These are phyloP conservation scores for Leptoteleia sp. DNA, from an alignment of 1,140 invertebrate genomes.

Conservation along the genomic window DNA sequence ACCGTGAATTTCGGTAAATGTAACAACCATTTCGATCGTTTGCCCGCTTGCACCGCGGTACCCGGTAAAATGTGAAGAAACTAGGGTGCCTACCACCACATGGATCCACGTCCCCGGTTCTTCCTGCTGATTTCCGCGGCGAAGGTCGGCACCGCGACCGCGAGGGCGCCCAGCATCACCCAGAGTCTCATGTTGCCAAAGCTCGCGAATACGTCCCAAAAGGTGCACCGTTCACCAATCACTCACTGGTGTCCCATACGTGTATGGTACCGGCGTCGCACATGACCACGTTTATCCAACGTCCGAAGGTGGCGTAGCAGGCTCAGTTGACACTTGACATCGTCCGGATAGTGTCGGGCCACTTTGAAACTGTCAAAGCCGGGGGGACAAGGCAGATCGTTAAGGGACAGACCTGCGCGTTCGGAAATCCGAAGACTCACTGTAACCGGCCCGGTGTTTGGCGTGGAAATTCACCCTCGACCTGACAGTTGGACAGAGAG, in stretches of 20 bases:
- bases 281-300: conserved; percentile 27
- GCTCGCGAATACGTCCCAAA: conserved; percentile 13
- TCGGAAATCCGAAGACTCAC: conserved; percentile 57
- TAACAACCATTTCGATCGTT: not conserved
- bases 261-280: conserved; percentile 32
- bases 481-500: conserved; percentile 27
- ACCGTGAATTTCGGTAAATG: not conserved
- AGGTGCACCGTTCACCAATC: conserved; percentile 64
- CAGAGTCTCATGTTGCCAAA: conserved; percentile 74
- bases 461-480: conserved; percentile 66
- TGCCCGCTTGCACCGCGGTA: too few relatives aligned
- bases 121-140: conserved; percentile 77
- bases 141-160: conserved; percentile 70
- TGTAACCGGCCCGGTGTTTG: conserved; percentile 49
- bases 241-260: conserved; percentile 59
- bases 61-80: not conserved
- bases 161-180: conserved; percentile 73
- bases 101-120: conserved; percentile 82
- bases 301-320: too few relatives aligned
- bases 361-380: conserved; percentile 14
- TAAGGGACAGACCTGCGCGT: conserved; percentile 41
- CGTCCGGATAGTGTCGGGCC: conserved; percentile 3
- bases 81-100: conserved; percentile 82
- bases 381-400: conserved; percentile 11
- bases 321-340: conserved; percentile 9